phyloP scores from a whole-genome alignment of 1,140 invertebrate species.

The Teleopsis dalmanni region DNA sequence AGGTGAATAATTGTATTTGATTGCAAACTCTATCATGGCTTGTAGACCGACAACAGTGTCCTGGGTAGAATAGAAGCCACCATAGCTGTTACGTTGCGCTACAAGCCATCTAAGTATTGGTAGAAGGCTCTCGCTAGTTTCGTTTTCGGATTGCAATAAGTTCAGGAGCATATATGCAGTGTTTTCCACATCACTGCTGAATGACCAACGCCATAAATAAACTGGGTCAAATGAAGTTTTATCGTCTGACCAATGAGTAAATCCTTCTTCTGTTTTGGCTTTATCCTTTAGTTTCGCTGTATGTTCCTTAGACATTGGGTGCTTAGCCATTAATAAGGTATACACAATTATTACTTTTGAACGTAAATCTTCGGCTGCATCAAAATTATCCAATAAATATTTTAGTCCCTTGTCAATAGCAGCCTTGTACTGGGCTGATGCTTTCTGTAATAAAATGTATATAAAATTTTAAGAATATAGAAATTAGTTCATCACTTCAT shows the following conservation, averaged over 20 bases:
- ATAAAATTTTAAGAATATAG: not conserved
- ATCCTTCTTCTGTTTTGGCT: constrained; percentile 29
- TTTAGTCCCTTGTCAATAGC: constrained; percentile 43
- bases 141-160: constrained; percentile 51
- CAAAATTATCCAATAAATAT: constrained; percentile 49
- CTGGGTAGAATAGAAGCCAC: constrained; percentile 68
- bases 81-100: constrained; percentile 63
- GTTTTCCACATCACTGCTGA: constrained; percentile 60
- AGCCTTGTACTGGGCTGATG: constrained; percentile 3
- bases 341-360: constrained; percentile 68
- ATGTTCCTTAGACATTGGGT: constrained; percentile 38
- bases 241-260: constrained; percentile 46
- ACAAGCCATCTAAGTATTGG: constrained; percentile 63
- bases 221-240: constrained; percentile 53
- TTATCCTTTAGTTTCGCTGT: constrained; percentile 20
- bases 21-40: constrained; percentile 55
- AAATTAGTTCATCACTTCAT: not conserved
- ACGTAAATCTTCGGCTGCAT: constrained; percentile 55
- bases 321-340: constrained; percentile 65
- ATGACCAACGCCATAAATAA: constrained; percentile 52
- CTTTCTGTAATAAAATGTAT: not conserved
- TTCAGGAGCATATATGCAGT: constrained; percentile 66
- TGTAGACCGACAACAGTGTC: constrained; percentile 61
- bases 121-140: constrained; percentile 42
- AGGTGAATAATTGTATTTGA: constrained; percentile 32